phyloP scores from a whole-genome alignment of 1,140 invertebrate species.

The Pogonognathellus flavescens region DNA sequence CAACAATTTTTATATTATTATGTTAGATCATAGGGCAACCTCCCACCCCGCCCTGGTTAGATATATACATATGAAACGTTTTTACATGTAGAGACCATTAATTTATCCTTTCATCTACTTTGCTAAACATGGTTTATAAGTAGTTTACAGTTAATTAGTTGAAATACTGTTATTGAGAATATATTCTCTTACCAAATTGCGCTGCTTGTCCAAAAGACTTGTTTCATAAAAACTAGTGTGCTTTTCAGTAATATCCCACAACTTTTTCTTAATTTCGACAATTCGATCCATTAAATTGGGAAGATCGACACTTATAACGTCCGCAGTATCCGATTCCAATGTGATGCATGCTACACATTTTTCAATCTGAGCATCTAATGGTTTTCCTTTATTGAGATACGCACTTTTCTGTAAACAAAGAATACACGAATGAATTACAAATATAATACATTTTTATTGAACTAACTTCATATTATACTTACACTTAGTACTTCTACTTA shows the following conservation, averaged over 20 bases:
- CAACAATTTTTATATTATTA: no score
- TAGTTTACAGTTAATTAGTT: no score
- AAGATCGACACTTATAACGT: not conserved
- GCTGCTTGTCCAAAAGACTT: conserved; percentile 15
- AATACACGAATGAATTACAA: not conserved
- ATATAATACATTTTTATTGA: no score
- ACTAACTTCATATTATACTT: no score
- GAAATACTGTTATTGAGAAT: no score
- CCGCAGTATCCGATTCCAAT: not conserved
- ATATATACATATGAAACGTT: no score
- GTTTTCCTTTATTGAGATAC: conserved; percentile 12
- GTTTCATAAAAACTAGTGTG: conserved; percentile 36
- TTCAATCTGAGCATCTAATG: conserved; percentile 16
- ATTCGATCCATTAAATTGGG: not conserved
- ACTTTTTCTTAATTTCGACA: conserved; percentile 11
- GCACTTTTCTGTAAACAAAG: conserved; percentile 1
- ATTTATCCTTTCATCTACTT: no score
- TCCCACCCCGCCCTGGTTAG: no score
- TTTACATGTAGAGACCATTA: no score
- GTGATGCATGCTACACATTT: conserved; percentile 5
- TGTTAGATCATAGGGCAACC: no score
- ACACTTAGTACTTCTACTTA: no score
- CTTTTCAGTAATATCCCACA: conserved; percentile 44
- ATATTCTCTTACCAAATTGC: conserved; percentile 18
- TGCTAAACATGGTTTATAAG: no score